Percentiles rank a stretch among this genome's conserved stretches.
These are phyloP conservation scores for Melanotaenia duboulayi DNA, from an alignment of 2,113 vertebrate species.

Conservation along the genomic window DNA sequence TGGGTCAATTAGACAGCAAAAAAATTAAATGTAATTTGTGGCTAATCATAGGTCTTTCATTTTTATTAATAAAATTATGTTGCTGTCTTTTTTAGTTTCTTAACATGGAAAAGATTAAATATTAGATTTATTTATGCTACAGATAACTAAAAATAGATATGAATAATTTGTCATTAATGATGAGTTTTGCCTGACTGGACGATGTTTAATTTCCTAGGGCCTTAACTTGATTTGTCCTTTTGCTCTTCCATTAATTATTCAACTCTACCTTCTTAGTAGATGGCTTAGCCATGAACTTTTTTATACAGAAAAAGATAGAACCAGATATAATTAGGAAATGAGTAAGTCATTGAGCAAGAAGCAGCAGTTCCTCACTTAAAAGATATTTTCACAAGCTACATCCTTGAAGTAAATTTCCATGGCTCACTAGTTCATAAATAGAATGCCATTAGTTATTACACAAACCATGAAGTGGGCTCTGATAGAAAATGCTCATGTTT, in stretches of 20 bases:
- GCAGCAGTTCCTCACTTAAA: background rate
- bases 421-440: background rate
- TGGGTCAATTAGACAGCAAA: no score
- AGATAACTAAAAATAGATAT: background rate
- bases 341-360: background rate
- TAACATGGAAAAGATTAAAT: background rate
- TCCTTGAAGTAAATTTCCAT: background rate
- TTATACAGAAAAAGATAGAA: background rate
- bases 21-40: no score
- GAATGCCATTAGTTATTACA: background rate
- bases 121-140: background rate
- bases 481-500: background rate
- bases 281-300: background rate
- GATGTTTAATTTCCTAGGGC: no score
- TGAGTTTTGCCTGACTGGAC: no score
- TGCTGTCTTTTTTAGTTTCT: background rate
- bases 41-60: no score
- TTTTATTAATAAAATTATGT: no score
- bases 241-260: background rate
- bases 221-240: no score
- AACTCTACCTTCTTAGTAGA: background rate
- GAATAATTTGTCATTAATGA: background rate
- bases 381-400: background rate
- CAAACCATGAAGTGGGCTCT: background rate
- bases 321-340: background rate